phyloP scores from a whole-genome alignment of 2,888 invertebrate species.

The Drosophila subsilvestris region DNA sequence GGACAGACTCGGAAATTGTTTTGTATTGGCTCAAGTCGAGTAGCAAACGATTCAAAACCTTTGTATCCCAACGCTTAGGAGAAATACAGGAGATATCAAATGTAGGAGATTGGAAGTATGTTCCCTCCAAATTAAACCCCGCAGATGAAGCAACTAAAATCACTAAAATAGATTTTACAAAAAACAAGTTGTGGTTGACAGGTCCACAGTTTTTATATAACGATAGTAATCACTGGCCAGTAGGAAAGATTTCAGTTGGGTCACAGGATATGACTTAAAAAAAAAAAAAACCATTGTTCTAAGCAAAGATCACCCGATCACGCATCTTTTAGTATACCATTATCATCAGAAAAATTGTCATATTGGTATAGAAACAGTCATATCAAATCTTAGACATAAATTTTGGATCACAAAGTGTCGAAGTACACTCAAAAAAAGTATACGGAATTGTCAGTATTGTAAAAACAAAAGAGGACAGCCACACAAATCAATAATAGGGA shows the following conservation, averaged over 20 bases:
- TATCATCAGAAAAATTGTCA: conserved; percentile 1
- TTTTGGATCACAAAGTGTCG: conserved; percentile 1
- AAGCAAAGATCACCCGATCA: background rate
- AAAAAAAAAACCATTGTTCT: background rate
- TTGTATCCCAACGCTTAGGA: conserved; percentile 13
- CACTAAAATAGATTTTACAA: too few relatives aligned
- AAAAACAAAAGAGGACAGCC: background rate
- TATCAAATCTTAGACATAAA: conserved; percentile 2
- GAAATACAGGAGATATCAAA: conserved; percentile 22
- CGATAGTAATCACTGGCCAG: too few relatives aligned
- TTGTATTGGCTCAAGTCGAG: conserved; percentile 19
- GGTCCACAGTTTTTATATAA: too few relatives aligned
- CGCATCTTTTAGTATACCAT: background rate
- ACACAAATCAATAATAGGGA: background rate
- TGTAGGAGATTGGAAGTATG: background rate
- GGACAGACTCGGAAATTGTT: conserved; percentile 7
- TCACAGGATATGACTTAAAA: background rate
- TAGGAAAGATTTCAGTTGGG: too few relatives aligned
- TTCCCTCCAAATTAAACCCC: too few relatives aligned
- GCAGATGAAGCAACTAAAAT: too few relatives aligned
- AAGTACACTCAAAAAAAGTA: conserved; percentile 7
- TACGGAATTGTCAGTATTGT: conserved; percentile 11
- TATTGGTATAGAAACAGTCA: background rate
- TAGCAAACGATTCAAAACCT: conserved; percentile 12
- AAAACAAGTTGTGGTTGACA: too few relatives aligned